Conservation (phyloP, 2,797 vertebrate genomes). For the Euphonia xanthogaster region DNA sequence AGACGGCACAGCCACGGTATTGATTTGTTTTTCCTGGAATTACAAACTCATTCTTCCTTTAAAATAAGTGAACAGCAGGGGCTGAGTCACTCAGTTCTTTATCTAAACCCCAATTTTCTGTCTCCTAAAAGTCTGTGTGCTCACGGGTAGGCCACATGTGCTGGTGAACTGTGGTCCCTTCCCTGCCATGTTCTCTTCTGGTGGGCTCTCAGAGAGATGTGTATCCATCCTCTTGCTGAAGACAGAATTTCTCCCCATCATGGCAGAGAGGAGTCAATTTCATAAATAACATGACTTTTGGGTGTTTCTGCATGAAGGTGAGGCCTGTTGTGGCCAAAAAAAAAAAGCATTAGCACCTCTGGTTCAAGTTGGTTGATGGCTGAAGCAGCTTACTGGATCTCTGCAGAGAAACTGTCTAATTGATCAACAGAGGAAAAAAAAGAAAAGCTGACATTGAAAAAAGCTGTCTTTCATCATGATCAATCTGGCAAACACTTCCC, state of each 20-base stretch:
- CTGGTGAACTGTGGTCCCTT: background rate
- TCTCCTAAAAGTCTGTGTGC: background rate
- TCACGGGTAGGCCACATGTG: background rate
- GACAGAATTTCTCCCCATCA: background rate
- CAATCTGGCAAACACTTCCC: background rate
- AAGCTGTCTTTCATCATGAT: background rate
- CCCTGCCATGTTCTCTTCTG: background rate
- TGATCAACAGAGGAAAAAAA: background rate
- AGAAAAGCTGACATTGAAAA: background rate
- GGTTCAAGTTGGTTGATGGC: background rate
- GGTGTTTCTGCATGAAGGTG: background rate
- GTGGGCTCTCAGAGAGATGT: background rate
- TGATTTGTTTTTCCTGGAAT: constrained; percentile 23
- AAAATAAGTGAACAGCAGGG: background rate
- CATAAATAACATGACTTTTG: background rate
- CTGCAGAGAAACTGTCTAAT: accelerated
- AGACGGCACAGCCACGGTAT: background rate
- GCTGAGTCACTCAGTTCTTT: background rate
- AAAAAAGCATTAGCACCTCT: background rate
- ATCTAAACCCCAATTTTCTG: background rate
- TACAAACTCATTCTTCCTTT: background rate
- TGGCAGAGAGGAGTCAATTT: background rate
- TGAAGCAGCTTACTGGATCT: background rate
- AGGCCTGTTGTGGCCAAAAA: background rate
- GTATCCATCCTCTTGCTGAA: background rate